Base-by-base conservation (phyloP, 2,888 invertebrate species). In the Ectobius pallidus region DNA sequence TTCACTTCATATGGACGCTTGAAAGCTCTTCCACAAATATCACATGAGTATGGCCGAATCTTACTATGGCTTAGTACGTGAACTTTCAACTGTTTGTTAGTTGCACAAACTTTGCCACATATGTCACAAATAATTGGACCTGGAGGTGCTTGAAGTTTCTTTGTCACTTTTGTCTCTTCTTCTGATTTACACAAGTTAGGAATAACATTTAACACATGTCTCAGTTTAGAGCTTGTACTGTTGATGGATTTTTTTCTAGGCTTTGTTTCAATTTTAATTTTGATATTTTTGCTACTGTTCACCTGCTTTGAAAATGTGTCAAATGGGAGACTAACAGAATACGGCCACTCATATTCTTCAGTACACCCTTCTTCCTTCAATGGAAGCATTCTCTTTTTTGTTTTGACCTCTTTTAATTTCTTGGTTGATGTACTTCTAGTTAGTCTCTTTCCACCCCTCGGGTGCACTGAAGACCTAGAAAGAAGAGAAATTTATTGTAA, bases 31-130 rank as follows among this genome's bases (percentile, higher is more conserved):
- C 68, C 65, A 32, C 77, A 77, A 20, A 74, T 39, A 22, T 63
- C 70, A 44, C 75, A 75, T 25, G 42, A 52, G 44, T 69, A 76
- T 18, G 74, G 74, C 11, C 74, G 44, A 14, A 70, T 63, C n/a
- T 72, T 61, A n/a, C 71, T 81, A 74, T 84, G 84, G 78, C 81
- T 81, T 74, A 82, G 82, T 9, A 82, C 76, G 73, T 82, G 81
- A 14, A 73, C 75, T 16, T 75, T 76, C 22, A 81, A 69, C 0
- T 76, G 74, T 9, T 73, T 70, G 34, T 79, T 77, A 30, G 78
- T 77, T 3, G 75, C 34, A 69, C 81, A 81, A 16, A 71, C 73
- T 1, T 77, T 74, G 16, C 77, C 69, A 44, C 82, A 81, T 14
- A 79, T 67, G 6, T 73, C 74, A 72, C 81, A 82, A 16, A 18